Evolutionary conservation across 2,888 invertebrate species (phyloP), one percentile per base, ranked within the genome.

Genomic region (Macrosiphum euphorbiae): DNA sequence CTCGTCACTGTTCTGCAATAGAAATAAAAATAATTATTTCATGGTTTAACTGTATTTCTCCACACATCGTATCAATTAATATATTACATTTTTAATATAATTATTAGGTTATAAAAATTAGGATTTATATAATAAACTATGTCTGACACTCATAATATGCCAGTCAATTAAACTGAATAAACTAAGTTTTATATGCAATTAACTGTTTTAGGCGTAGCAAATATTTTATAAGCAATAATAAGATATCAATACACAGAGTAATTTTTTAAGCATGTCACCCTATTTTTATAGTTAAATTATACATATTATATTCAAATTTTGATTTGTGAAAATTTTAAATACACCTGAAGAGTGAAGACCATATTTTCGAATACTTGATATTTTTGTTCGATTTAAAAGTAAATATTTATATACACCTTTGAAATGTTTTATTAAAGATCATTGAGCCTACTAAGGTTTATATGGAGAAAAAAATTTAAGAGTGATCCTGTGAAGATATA

Each of bases 1-100:
- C 50, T 94, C 94, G 11, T 94, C 94, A 26, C 90, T 94, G n/a
- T 90, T 94, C 94, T 94, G 28, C 11, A 78, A 78, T 78, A 35
- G 85, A 35, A 85, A 84, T 92, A 28, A 94, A 88, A 85, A 85
- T 28, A 86, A 26, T n/a, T 87, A 88, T 16, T 88, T 58, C 1
- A 52, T n/a, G 44, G 1, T 58, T n/a, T 47, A 47, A 58, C 13
- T 44, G 20, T 88, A 3, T 88, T 50, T 47, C 41, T 16, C 35
- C 10, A 11, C 4, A 85, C 4, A 85, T 44, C 24, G 2, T 41
- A 78, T 20, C 8, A 16, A 78, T 20, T 35, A 16, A 78, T 35
- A 35, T 20, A 78, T 78, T 20, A 78, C 35, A 78, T 35, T 78
- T 35, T 20, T 35, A 20, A 78, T 78, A 35, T 8, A 35, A 78